Base-by-base conservation (phyloP, 2,797 vertebrate species). In the Philypnodon macrostomus region DNA sequence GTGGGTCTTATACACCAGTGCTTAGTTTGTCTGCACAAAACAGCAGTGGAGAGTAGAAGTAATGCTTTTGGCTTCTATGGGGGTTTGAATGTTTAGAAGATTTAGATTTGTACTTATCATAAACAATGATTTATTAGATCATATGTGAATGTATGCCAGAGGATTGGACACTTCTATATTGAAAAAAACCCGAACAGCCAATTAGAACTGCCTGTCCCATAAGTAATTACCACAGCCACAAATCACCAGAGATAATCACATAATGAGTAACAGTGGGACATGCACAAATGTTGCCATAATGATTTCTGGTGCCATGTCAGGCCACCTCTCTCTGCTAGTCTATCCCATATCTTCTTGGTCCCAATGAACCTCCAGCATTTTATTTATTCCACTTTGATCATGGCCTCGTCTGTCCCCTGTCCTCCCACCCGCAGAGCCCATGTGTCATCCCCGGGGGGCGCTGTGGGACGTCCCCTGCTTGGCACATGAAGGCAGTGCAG, bases 341-440 rank as follows among this genome's bases (percentile, higher is more conserved):
- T 56, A 33, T 51, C 56, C 18, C 42, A 55, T n/a, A n/a, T n/a
- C n/a, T 42, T 52, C 35, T 13, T n/a, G 5, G 31, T 50, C 51
- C 31, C 31, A 32, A 32, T 32, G 12, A 13, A 6, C n/a, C 24
- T 31, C 34, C 50, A 13, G n/a, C 33, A 42, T 12, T 54, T 57
- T n/a, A n/a, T 57, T 53, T 47, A 60, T 55, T 41, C 35, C 29
- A 45, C 60, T 63, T 71, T 75, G 48, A 70, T 70, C 58, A 48
- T 31, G 40, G 9, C 12, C 14, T 34, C 30, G 45, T 47, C 50
- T 35, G n/a, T 53, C 4, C 24, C 19, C n/a, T 32, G 47, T 12
- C 19, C 55, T 38, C 29, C 51, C 31, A 18, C 21, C 9, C 2
- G 14, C 34, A 29, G 27, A 11, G 27, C 27, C 10, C 27, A 29